A percentile compares a stretch with the other conserved stretches of the same genome.
Conservation (phyloP, 2,797 vertebrate genomes). For the Poecile montanus region DNA sequence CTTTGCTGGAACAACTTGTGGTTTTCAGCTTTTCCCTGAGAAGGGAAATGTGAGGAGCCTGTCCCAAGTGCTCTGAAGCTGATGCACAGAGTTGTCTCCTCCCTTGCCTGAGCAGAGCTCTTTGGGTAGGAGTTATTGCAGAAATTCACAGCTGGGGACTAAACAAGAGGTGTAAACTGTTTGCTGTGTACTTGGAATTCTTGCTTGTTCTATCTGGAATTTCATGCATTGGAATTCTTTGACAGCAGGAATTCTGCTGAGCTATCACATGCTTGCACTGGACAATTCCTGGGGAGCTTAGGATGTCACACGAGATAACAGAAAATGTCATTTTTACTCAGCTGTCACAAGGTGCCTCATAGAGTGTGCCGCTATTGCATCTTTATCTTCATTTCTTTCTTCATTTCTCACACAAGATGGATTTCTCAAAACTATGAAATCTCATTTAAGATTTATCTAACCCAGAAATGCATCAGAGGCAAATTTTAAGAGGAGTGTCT, state of each 20-base stretch:
- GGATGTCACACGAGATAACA: background rate
- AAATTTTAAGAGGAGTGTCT: background rate
- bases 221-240: background rate
- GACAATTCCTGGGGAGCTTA: slow-evolving; percentile 16
- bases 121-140: background rate
- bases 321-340: slow-evolving; percentile 16
- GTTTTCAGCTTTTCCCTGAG: background rate
- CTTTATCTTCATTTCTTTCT: background rate
- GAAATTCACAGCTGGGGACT: background rate
- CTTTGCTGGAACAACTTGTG: background rate
- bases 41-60: background rate
- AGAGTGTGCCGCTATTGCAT: background rate
- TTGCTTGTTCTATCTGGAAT: background rate
- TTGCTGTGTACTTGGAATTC: background rate
- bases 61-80: background rate
- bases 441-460: background rate
- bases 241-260: slow-evolving; percentile 3
- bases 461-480: background rate
- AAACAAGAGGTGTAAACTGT: background rate
- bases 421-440: background rate
- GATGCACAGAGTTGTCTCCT: background rate
- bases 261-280: background rate
- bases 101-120: background rate
- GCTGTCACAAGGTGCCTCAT: background rate
- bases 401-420: background rate